Evolutionary conservation across 1,140 invertebrate genomes (phyloP).

Genomic region (Heliconius melpomene): DNA sequence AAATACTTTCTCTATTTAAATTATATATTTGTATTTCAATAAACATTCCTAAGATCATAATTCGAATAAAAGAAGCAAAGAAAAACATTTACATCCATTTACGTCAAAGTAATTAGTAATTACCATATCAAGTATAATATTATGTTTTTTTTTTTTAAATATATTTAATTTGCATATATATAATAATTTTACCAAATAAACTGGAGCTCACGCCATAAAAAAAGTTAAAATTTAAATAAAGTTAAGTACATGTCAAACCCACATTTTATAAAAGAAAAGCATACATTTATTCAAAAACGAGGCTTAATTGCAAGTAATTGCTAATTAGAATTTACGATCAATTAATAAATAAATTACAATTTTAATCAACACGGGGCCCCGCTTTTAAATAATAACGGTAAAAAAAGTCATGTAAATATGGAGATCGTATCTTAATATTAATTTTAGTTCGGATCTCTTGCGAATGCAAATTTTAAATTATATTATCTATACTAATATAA

Average conservation of each 20-base stretch:
- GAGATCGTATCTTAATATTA: not conserved
- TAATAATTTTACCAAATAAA: not conserved
- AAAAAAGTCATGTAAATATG: not conserved
- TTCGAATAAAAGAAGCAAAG: not conserved
- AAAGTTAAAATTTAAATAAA: not conserved
- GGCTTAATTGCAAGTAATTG: constrained; percentile 8
- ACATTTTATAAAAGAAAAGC: not conserved
- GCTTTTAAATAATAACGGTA: not conserved
- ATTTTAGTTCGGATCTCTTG: not conserved
- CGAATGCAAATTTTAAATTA: not conserved
- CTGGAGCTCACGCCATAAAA: not conserved
- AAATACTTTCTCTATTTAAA: not conserved
- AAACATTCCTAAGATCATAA: not conserved
- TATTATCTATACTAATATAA: no score
- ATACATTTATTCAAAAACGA: not conserved
- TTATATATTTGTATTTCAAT: not conserved
- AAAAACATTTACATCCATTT: no score
- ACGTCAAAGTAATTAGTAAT: no score
- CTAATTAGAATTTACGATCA: constrained; percentile 14
- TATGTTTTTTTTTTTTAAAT: no score
- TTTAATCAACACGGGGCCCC: not conserved
- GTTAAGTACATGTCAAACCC: not conserved
- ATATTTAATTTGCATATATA: not conserved
- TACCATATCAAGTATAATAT: no score
- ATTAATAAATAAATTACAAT: constrained; percentile 11